Evolutionary conservation across 1,140 invertebrate genomes (phyloP).

Genomic region (Hestina assimilis): DNA sequence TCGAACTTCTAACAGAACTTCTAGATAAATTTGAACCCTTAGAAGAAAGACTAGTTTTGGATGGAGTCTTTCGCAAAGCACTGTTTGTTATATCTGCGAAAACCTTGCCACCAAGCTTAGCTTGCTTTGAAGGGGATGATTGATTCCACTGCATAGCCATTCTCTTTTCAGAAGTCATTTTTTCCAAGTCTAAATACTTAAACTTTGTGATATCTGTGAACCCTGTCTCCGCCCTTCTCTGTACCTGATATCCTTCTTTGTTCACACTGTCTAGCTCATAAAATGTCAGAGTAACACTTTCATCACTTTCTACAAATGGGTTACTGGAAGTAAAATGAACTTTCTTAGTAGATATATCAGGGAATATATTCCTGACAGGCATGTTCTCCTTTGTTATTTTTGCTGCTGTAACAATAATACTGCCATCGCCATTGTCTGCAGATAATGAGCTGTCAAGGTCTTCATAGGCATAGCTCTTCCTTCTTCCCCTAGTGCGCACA

Average conservation of each 20-base stretch:
- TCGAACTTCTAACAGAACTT: conserved; percentile 35
- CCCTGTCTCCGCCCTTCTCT: conserved; percentile 31
- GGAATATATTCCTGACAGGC: conserved; percentile 68
- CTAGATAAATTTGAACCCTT: conserved; percentile 50
- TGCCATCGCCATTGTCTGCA: conserved; percentile 78
- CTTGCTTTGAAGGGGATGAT: conserved; percentile 66
- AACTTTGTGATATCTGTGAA: conserved; percentile 66
- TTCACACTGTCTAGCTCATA: conserved; percentile 69
- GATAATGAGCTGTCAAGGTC: conserved; percentile 79
- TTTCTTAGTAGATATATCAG: conserved; percentile 57
- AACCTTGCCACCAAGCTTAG: conserved; percentile 49
- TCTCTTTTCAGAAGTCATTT: conserved; percentile 56
- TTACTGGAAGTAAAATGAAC: conserved; percentile 71
- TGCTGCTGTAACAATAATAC: conserved; percentile 76
- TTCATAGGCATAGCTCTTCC: conserved; percentile 66
- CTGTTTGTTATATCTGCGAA: conserved; percentile 60
- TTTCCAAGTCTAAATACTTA: conserved; percentile 72
- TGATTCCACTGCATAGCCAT: conserved; percentile 53
- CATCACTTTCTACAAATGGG: conserved; percentile 73
- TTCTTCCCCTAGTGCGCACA: conserved; percentile 44
- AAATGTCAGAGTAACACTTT: conserved; percentile 73
- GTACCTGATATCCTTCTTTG: conserved; percentile 35
- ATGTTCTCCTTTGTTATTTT: conserved; percentile 74
- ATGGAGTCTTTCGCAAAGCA: conserved; percentile 56
- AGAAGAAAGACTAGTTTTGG: conserved; percentile 55